A percentile compares a stretch with the other conserved stretches of the same genome.
Evolutionary conservation across 2,797 vertebrate genomes (phyloP).

Genomic region (Sebastes glaucus): DNA sequence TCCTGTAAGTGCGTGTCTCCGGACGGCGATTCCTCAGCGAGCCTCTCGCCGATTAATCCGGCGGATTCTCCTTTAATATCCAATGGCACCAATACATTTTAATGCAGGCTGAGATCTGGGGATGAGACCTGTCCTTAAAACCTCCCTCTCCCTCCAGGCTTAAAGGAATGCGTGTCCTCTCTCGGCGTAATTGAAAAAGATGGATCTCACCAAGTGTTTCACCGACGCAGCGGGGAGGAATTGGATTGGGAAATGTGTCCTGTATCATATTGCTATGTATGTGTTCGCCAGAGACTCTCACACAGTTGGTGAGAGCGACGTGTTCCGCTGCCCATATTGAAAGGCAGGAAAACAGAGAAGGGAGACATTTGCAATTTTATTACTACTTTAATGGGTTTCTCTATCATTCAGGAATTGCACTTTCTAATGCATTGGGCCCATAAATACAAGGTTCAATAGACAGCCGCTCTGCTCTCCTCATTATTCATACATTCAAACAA

Average conservation of each 20-base stretch:
- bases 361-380: slow-evolving; percentile 82
- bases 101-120: slow-evolving; percentile 68
- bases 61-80: slow-evolving; percentile 72
- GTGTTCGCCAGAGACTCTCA: slow-evolving; percentile 57
- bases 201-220: slow-evolving; percentile 79
- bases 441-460: slow-evolving; percentile 79
- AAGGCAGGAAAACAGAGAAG: slow-evolving; percentile 73
- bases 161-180: slow-evolving; percentile 71
- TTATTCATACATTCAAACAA: slow-evolving; percentile 82
- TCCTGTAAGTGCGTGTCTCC: slow-evolving; percentile 46
- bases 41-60: slow-evolving; percentile 63
- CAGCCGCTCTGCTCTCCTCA: slow-evolving; percentile 71
- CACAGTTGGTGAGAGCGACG: slow-evolving; percentile 60
- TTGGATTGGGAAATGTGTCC: slow-evolving; percentile 78
- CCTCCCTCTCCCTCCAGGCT: slow-evolving; percentile 63
- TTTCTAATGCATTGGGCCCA: slow-evolving; percentile 76
- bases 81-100: slow-evolving; percentile 69
- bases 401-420: slow-evolving; percentile 75
- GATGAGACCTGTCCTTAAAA: slow-evolving; percentile 76
- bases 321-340: slow-evolving; percentile 66
- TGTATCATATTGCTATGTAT: slow-evolving; percentile 74
- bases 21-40: slow-evolving; percentile 38
- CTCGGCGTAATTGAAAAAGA: slow-evolving; percentile 79
- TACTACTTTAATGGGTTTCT: slow-evolving; percentile 81
- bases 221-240: slow-evolving; percentile 73